These are phyloP conservation scores for Coenonympha glycerion DNA, from an alignment of 2,888 invertebrate species.

Conservation along the genomic window DNA sequence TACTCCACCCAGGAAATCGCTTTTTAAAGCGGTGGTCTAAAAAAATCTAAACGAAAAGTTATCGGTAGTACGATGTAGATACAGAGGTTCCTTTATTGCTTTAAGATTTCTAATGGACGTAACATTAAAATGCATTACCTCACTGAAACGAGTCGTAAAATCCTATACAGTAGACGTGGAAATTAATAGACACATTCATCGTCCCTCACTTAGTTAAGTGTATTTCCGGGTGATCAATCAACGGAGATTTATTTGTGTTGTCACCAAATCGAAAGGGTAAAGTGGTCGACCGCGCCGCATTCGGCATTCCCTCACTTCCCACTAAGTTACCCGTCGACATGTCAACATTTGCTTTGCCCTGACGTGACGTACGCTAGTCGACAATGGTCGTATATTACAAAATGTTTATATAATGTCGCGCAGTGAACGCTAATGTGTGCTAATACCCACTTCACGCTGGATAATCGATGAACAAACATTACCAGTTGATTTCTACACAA, in stretches of 20 bases:
- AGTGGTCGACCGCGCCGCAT: conserved; percentile 32
- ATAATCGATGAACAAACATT: conserved; percentile 35
- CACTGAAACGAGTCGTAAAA: neutral
- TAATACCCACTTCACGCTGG: conserved; percentile 45
- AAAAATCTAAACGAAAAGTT: too few relatives aligned
- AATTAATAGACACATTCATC: conserved; percentile 12
- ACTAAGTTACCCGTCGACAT: conserved; percentile 39
- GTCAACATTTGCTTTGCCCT: conserved; percentile 46
- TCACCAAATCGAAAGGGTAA: conserved; percentile 32
- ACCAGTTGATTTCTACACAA: conserved; percentile 19
- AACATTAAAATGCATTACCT: neutral
- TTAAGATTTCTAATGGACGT: neutral
- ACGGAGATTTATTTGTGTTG: conserved; percentile 32
- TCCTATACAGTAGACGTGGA: neutral
- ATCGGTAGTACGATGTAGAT: too few relatives aligned
- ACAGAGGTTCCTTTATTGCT: too few relatives aligned
- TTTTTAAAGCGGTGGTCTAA: too few relatives aligned
- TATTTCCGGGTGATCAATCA: conserved; percentile 34
- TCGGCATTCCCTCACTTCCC: conserved; percentile 26
- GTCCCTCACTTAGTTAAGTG: conserved; percentile 25
- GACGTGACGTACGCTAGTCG: conserved; percentile 51
- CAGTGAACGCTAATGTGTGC: conserved; percentile 47
- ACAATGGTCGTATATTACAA: conserved; percentile 56
- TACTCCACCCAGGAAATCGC: too few relatives aligned
- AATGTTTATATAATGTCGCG: conserved; percentile 56